These are phyloP conservation scores for Riptortus pedestris DNA, from an alignment of 1,140 invertebrate species.

Conservation along the genomic window DNA sequence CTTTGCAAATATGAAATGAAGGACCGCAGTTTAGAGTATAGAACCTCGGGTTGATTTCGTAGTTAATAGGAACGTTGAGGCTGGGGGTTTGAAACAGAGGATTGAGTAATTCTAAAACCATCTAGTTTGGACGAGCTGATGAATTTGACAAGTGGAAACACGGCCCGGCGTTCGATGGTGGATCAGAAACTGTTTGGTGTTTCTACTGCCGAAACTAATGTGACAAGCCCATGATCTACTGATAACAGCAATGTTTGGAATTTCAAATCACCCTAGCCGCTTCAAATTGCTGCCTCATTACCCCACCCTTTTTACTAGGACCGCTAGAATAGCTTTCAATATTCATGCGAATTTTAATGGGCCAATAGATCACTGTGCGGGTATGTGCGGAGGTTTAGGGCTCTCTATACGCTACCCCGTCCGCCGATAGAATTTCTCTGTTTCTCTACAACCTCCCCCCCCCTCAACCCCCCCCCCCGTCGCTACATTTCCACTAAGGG, in stretches of 20 bases:
- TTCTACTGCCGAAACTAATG: conserved; percentile 19
- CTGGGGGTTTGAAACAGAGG: too few relatives aligned
- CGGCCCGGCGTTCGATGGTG: not conserved
- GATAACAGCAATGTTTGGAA: conserved; percentile 24
- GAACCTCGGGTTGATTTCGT: too few relatives aligned
- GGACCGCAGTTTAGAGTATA: too few relatives aligned
- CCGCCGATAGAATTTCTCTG: too few relatives aligned
- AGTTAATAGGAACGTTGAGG: too few relatives aligned
- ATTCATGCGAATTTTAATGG: conserved; percentile 27
- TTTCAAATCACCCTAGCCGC: conserved; percentile 22
- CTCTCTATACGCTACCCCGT: too few relatives aligned
- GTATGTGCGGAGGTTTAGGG: not conserved
- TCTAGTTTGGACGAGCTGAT: too few relatives aligned
- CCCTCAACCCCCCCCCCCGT: too few relatives aligned
- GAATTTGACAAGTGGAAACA: not conserved
- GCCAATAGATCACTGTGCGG: conserved; percentile 22
- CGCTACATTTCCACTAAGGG: too few relatives aligned
- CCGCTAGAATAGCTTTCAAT: conserved; percentile 26
- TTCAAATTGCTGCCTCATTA: conserved; percentile 14
- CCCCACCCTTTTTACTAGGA: conserved; percentile 17
- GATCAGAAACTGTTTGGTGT: not conserved
- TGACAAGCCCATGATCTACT: conserved; percentile 9
- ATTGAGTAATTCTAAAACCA: too few relatives aligned
- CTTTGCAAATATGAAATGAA: too few relatives aligned
- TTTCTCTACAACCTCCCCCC: too few relatives aligned